Evolutionary conservation across 2,888 invertebrate genomes (phyloP).

Genomic region (Orchesellides sinensis): DNA sequence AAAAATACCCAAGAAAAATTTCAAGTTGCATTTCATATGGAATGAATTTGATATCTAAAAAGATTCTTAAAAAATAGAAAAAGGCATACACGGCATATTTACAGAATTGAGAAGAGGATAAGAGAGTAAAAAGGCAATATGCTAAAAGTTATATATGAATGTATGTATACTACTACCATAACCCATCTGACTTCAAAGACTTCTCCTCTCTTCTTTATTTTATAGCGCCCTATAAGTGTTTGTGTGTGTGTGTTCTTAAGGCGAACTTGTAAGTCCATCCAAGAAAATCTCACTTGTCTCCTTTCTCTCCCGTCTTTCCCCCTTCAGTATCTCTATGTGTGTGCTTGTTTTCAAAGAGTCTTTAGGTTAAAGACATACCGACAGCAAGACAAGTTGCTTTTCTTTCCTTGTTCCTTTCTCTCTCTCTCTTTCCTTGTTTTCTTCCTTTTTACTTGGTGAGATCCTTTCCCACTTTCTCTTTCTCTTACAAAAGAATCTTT

Average conservation of each 20-base stretch:
- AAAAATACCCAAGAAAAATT: too few species aligned
- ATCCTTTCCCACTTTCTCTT: background rate
- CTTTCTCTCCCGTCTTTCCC: background rate
- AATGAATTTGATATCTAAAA: too few species aligned
- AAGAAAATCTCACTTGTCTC: conserved; percentile 41
- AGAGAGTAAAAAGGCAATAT: conserved; percentile 4
- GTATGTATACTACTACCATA: too few species aligned
- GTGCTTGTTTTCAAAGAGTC: conserved; percentile 15
- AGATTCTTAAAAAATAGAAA: too few species aligned
- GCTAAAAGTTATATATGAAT: conserved; percentile 9
- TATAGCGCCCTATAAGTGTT: too few species aligned
- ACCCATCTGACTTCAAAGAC: conserved; percentile 6
- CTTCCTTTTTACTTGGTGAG: background rate
- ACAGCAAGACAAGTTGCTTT: background rate
- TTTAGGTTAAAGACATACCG: conserved; percentile 8
- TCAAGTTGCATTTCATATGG: too few species aligned
- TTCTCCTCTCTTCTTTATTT: background rate
- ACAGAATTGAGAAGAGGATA: background rate
- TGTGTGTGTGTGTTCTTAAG: too few species aligned
- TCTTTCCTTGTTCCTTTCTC: background rate
- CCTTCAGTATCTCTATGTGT: background rate
- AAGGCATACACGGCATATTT: background rate
- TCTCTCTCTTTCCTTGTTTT: background rate
- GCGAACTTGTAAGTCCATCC: conserved; percentile 32
- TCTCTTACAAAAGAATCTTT: too few species aligned